Evolutionary conservation across 2,113 vertebrate species (phyloP).

Genomic region (Mirza zaza): DNA sequence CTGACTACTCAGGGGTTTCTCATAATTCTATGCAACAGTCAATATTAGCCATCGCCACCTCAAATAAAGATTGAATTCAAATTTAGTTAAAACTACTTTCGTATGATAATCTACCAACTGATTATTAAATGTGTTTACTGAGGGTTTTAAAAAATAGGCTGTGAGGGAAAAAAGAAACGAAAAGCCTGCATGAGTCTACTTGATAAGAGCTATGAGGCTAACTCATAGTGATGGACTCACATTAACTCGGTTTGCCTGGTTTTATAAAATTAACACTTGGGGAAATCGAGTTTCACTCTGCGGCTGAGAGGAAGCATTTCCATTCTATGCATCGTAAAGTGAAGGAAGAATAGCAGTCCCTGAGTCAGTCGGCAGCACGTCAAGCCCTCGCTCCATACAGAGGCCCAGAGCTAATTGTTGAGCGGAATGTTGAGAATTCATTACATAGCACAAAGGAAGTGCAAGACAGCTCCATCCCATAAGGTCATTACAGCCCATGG

Average conservation of each 20-base stretch:
- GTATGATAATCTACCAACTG: slow-evolving; percentile 84
- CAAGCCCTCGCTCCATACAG: neutral
- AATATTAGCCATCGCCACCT: slow-evolving; percentile 84
- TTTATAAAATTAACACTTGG: slow-evolving; percentile 18
- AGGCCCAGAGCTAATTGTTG: neutral
- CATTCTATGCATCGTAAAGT: neutral
- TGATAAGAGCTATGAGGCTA: neutral
- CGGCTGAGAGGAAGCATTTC: neutral
- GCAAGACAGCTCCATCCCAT: too few species aligned
- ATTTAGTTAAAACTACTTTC: slow-evolving; percentile 81
- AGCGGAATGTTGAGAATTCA: neutral
- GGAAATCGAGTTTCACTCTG: neutral
- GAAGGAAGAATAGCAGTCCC: neutral
- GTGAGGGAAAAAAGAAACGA: neutral
- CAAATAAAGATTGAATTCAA: slow-evolving; percentile 84
- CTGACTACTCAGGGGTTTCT: slow-evolving; percentile 78
- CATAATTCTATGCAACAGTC: slow-evolving; percentile 85
- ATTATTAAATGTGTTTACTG: slow-evolving; percentile 86
- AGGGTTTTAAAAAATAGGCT: slow-evolving; percentile 80
- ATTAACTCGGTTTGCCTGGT: neutral
- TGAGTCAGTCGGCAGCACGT: neutral
- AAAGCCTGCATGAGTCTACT: neutral
- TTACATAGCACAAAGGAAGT: neutral
- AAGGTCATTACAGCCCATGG: neutral
- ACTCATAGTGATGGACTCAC: too few species aligned